Evolutionary conservation across 2,113 vertebrate species (phyloP).

Genomic region (Proteles cristata): DNA sequence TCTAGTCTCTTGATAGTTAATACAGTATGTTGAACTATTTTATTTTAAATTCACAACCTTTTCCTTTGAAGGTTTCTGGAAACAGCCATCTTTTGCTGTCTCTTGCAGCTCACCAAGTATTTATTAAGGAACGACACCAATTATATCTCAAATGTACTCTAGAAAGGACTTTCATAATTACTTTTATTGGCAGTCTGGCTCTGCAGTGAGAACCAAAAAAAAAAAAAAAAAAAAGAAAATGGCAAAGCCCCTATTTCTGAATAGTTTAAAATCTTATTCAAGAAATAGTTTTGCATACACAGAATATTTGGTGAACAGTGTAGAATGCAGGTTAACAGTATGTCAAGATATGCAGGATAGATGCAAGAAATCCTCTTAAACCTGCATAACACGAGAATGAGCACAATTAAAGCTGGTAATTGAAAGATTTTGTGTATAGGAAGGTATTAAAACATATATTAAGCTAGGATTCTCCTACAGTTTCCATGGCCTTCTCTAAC

Average conservation of each 20-base stretch:
- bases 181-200: neutral
- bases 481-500: neutral
- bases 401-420: neutral
- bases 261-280: neutral
- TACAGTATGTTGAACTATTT: neutral
- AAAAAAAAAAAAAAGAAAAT: neutral
- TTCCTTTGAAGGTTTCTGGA: constrained; percentile 34
- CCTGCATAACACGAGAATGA: neutral
- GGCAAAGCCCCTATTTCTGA: neutral
- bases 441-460: neutral
- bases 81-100: neutral
- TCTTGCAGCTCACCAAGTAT: neutral
- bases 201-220: neutral
- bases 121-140: neutral
- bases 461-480: neutral
- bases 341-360: neutral
- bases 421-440: neutral
- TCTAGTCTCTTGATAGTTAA: constrained; percentile 22
- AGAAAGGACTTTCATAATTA: neutral
- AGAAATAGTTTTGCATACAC: neutral
- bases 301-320: neutral
- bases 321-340: neutral
- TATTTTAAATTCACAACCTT: constrained; percentile 37
- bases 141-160: neutral
- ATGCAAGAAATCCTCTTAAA: neutral